Percentiles rank a stretch among this genome's conserved stretches.
phyloP scores from a whole-genome alignment of 2,888 invertebrate genomes.

The Thera britannica region DNA sequence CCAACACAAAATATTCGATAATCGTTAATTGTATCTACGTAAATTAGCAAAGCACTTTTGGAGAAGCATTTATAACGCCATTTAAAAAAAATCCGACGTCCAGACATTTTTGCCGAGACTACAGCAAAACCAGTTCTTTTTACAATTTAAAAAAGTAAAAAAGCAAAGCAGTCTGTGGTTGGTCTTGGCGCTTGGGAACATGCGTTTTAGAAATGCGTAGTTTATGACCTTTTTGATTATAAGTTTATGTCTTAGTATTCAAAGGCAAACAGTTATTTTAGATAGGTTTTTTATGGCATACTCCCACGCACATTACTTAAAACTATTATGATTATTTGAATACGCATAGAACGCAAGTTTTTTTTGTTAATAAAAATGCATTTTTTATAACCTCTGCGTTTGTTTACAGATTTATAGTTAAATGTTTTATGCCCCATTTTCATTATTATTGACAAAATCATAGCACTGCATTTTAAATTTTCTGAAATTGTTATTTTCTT shows the following conservation, averaged over 20 bases:
- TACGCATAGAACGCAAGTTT: no score
- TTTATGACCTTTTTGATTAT: conserved; percentile 18
- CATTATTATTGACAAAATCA: not conserved
- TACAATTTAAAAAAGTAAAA: conserved; percentile 30
- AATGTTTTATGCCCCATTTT: no score
- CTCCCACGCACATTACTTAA: not conserved
- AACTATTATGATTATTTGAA: not conserved
- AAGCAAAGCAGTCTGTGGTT: conserved; percentile 32
- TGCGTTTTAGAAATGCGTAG: conserved; percentile 21
- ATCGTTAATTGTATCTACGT: conserved; percentile 50
- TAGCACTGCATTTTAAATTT: not conserved
- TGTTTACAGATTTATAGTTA: no score
- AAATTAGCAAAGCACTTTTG: conserved; percentile 41
- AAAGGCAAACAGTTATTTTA: conserved; percentile 3
- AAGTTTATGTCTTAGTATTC: conserved; percentile 13
- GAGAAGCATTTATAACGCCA: conserved; percentile 36
- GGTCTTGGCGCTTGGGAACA: conserved; percentile 24
- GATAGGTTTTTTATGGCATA: not conserved
- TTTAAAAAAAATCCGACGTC: conserved; percentile 42
- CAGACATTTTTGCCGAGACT: conserved; percentile 42
- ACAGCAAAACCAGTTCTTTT: conserved; percentile 41
- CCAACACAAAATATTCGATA: conserved; percentile 26
- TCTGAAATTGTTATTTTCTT: not conserved
- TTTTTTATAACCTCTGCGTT: no score
- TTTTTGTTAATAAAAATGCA: no score